Evolutionary conservation across 2,113 vertebrate species (phyloP).

Genomic region (Chamaea fasciata): DNA sequence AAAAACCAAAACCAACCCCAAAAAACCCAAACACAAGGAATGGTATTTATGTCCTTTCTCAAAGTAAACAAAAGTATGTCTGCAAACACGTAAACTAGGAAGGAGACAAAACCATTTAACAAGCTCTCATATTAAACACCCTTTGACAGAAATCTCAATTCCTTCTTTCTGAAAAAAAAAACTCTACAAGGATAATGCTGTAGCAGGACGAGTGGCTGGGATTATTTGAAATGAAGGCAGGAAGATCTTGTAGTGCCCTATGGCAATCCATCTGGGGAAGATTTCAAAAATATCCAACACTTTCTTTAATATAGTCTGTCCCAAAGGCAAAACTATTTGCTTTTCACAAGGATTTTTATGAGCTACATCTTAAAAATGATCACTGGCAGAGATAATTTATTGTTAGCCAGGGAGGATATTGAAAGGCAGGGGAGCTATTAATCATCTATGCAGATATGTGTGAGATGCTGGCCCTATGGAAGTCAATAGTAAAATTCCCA

Average conservation of each 20-base stretch:
- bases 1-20: background rate
- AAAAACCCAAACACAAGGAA: background rate
- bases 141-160: background rate
- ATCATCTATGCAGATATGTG: conserved; percentile 59
- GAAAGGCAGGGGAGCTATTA: conserved; percentile 56
- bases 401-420: conserved; percentile 59
- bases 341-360: conserved; percentile 63
- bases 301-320: conserved; percentile 51
- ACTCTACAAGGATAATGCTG: background rate
- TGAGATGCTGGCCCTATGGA: conserved; percentile 34
- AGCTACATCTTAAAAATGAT: conserved; percentile 64
- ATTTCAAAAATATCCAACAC: conserved; percentile 21
- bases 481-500: conserved; percentile 53
- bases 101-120: background rate
- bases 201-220: background rate
- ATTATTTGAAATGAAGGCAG: conserved; percentile 9
- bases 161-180: background rate
- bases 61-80: background rate
- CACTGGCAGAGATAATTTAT: conserved; percentile 62
- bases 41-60: background rate
- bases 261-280: conserved; percentile 37
- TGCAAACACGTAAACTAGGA: background rate
- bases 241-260: background rate
- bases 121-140: background rate
- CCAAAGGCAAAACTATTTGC: conserved; percentile 61